These are phyloP conservation scores for Pitangus sulphuratus DNA, from an alignment of 2,797 vertebrate species.

Conservation along the genomic window DNA sequence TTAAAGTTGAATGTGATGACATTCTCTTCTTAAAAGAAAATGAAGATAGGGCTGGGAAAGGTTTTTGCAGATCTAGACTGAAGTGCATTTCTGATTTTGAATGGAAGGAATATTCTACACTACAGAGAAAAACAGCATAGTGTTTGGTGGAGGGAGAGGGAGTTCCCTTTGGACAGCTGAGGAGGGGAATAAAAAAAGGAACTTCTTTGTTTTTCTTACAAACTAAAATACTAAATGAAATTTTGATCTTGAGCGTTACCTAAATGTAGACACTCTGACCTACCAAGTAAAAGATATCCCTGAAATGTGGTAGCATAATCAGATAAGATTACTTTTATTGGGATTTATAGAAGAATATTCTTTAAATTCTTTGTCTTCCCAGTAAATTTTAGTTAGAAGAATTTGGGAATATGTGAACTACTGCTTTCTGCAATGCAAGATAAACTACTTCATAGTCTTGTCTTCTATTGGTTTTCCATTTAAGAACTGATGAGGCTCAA, in stretches of 20 bases:
- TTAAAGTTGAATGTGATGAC: background rate
- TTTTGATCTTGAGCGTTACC: background rate
- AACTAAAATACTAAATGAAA: background rate
- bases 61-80: background rate
- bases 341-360: background rate
- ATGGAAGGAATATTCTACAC: background rate
- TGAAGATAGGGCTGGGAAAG: background rate
- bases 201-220: background rate
- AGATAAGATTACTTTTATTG: background rate
- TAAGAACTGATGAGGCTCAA: background rate
- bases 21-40: conserved; percentile 10
- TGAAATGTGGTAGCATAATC: background rate
- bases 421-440: background rate
- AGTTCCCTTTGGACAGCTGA: background rate
- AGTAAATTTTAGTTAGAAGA: background rate
- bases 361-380: background rate
- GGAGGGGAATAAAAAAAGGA: background rate
- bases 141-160: background rate
- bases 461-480: background rate
- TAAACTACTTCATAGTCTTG: background rate
- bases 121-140: background rate
- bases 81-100: background rate
- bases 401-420: background rate
- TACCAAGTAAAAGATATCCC: background rate
- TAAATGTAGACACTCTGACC: background rate